Evolutionary conservation across 2,888 invertebrate species (phyloP).

Genomic region (Vandiemenella viatica): DNA sequence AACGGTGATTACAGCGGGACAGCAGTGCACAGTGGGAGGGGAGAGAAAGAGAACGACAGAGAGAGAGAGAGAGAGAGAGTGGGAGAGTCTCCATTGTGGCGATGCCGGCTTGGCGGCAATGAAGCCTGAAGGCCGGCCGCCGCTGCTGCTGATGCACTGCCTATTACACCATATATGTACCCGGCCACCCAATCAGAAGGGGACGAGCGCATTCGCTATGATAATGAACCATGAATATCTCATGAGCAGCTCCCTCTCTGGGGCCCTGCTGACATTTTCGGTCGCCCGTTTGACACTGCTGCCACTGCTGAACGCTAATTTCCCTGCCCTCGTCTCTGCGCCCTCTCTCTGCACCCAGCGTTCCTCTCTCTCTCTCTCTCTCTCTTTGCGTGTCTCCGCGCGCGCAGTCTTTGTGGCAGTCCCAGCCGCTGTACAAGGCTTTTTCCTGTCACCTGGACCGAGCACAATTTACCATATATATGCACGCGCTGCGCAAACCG

Average conservation of each 20-base stretch:
- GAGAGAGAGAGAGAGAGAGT: too few relatives aligned
- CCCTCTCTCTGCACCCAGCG: too few relatives aligned
- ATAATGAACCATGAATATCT: constrained; percentile 20
- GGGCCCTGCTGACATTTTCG: constrained; percentile 17
- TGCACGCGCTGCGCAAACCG: not conserved
- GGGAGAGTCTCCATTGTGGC: too few relatives aligned
- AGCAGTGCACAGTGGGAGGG: too few relatives aligned
- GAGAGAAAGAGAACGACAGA: too few relatives aligned
- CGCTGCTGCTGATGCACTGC: constrained; percentile 8
- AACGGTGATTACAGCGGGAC: too few relatives aligned
- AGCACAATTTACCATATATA: not conserved
- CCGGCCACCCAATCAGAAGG: constrained; percentile 16
- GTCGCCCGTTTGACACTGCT: constrained; percentile 12
- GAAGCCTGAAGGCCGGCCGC: constrained; percentile 8
- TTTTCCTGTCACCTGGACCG: not conserved
- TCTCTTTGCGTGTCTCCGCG: too few relatives aligned
- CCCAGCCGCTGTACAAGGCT: too few relatives aligned
- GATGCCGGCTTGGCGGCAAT: constrained; percentile 5
- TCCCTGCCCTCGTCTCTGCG: not conserved
- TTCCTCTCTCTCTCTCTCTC: too few relatives aligned
- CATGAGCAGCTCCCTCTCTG: constrained; percentile 14
- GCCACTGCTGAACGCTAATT: not conserved
- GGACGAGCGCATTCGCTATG: constrained; percentile 19
- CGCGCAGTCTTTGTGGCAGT: not conserved
- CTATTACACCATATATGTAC: constrained; percentile 10